Percentiles rank a stretch among this genome's conserved stretches.
phyloP scores from a whole-genome alignment of 2,888 invertebrate species.

The Epinotia demarniana region DNA sequence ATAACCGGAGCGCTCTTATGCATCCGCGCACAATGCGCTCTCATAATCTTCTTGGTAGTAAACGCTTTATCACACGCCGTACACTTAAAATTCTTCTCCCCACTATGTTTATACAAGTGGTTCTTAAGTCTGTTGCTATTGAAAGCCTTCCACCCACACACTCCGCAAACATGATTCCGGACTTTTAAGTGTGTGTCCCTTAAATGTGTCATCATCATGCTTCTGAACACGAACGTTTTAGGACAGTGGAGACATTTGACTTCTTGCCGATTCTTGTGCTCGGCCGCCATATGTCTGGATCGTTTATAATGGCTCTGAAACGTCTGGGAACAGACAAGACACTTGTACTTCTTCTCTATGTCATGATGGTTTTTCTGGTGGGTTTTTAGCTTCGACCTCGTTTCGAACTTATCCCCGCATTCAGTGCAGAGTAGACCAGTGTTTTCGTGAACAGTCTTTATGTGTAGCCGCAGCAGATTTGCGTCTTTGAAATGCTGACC shows the following conservation, averaged over 20 bases:
- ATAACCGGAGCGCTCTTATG: constrained; percentile 62
- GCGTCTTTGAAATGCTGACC: constrained; percentile 77
- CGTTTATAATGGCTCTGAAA: constrained; percentile 76
- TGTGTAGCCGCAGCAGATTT: constrained; percentile 65
- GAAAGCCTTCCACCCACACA: constrained; percentile 77
- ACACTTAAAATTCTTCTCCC: constrained; percentile 79
- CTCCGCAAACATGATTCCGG: constrained; percentile 70
- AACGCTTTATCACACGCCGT: constrained; percentile 76
- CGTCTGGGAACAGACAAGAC: constrained; percentile 71
- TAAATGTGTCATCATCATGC: constrained; percentile 79
- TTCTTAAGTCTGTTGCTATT: constrained; percentile 80
- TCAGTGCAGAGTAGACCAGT: constrained; percentile 69
- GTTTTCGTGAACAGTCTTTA: constrained; percentile 73
- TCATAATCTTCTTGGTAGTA: constrained; percentile 77
- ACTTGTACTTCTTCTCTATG: constrained; percentile 80
- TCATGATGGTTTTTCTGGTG: constrained; percentile 78
- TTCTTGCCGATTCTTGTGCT: constrained; percentile 72
- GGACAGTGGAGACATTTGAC: constrained; percentile 78
- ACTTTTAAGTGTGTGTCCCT: constrained; percentile 75
- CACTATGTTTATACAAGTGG: constrained; percentile 80
- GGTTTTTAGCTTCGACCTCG: constrained; percentile 76
- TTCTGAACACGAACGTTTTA: constrained; percentile 75
- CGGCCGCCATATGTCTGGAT: constrained; percentile 74
- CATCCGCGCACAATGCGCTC: constrained; percentile 74
- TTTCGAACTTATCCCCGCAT: constrained; percentile 79